Evolutionary conservation across 2,888 invertebrate species (phyloP).

Genomic region (Mylabris sibirica): DNA sequence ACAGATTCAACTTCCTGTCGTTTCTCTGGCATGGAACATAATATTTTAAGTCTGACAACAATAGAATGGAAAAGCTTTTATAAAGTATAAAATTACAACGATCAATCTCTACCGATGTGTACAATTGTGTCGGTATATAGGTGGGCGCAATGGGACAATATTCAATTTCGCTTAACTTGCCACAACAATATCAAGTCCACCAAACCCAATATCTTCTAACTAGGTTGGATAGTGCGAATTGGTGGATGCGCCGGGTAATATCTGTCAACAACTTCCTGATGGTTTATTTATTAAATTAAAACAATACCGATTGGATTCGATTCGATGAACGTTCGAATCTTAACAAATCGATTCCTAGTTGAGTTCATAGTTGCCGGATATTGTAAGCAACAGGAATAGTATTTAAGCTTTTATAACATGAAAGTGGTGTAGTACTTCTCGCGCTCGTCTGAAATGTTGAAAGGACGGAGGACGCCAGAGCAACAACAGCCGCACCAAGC

Average conservation of each 20-base stretch:
- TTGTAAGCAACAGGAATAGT: slow-evolving; percentile 14
- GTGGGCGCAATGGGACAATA: not conserved
- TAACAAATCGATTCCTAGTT: no score
- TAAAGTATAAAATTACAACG: slow-evolving; percentile 5
- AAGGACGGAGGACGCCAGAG: not conserved
- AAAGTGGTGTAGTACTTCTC: not conserved
- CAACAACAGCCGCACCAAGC: not conserved
- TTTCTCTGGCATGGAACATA: not conserved
- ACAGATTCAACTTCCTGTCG: not conserved
- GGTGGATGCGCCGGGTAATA: slow-evolving; percentile 3
- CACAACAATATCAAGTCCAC: not conserved
- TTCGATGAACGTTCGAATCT: no score
- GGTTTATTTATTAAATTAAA: no score
- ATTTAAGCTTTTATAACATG: not conserved
- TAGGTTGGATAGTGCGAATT: not conserved
- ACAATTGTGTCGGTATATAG: not conserved
- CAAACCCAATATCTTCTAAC: no score
- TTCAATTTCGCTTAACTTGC: not conserved
- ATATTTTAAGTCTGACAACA: not conserved
- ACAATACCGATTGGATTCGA: no score
- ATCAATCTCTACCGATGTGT: not conserved
- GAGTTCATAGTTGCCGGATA: no score
- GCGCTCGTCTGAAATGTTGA: not conserved
- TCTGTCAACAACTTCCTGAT: not conserved
- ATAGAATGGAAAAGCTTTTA: not conserved